These are phyloP conservation scores for Eubasilissa splendida DNA, from an alignment of 2,888 invertebrate genomes.

Conservation along the genomic window DNA sequence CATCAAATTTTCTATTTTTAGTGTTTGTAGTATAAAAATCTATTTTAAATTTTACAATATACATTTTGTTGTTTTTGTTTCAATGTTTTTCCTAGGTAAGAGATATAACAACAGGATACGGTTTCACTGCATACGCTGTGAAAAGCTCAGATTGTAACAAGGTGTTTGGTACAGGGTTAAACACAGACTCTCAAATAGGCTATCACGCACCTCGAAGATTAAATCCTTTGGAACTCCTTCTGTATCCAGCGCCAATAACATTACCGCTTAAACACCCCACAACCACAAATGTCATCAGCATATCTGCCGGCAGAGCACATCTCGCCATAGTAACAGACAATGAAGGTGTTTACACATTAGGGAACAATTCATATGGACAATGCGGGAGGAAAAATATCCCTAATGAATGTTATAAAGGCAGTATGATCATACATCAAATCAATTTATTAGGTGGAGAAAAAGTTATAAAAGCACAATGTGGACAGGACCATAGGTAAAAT, in stretches of 20 bases:
- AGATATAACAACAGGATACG: conserved; percentile 89
- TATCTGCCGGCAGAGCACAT: conserved; percentile 92
- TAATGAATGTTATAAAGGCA: conserved; percentile 82
- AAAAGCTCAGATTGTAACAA: conserved; percentile 77
- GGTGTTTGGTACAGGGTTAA: conserved; percentile 91
- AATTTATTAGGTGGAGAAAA: conserved; percentile 75
- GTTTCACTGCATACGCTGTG: conserved; percentile 87
- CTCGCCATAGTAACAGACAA: conserved; percentile 83
- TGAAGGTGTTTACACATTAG: conserved; percentile 87
- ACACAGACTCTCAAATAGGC: conserved; percentile 94
- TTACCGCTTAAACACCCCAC: conserved; percentile 77
- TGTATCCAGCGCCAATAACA: conserved; percentile 80
- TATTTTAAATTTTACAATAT: no score
- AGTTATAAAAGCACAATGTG: conserved; percentile 83
- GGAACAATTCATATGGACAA: conserved; percentile 95
- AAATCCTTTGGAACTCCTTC: conserved; percentile 78
- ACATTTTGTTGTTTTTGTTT: no score
- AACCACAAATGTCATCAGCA: conserved; percentile 69
- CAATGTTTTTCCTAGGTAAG: conserved; percentile 69
- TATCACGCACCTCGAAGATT: conserved; percentile 76
- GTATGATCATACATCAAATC: conserved; percentile 79
- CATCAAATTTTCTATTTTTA: no score
- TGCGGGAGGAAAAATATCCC: conserved; percentile 87
- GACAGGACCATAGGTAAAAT: conserved; percentile 89
- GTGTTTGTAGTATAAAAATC: no score